These are phyloP conservation scores for Gallinago media DNA, from an alignment of 2,113 vertebrate species.

Conservation along the genomic window DNA sequence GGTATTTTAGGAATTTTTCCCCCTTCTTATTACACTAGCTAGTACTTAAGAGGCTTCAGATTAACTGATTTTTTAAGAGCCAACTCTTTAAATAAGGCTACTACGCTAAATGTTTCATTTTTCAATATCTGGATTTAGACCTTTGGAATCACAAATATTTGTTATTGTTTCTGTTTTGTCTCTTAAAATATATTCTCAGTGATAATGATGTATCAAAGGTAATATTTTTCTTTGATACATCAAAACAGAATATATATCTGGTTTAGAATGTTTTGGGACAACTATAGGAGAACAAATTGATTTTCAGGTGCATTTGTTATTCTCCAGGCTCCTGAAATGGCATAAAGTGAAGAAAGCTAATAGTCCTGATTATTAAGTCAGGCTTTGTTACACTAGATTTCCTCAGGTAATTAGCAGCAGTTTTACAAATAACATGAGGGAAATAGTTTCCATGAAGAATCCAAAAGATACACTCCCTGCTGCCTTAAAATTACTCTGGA, in stretches of 20 bases:
- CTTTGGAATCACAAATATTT: background rate
- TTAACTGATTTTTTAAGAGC: background rate
- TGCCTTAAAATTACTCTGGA: background rate
- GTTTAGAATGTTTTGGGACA: background rate
- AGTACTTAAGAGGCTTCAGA: background rate
- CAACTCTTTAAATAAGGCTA: background rate
- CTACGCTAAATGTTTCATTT: background rate
- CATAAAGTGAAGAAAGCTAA: background rate
- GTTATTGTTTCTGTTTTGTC: background rate
- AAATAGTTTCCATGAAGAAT: background rate
- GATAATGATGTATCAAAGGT: background rate
- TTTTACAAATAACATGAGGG: background rate
- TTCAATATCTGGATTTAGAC: background rate
- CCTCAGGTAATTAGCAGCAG: conserved; percentile 18
- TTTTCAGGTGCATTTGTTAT: background rate
- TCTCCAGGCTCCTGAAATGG: background rate
- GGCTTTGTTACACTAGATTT: background rate
- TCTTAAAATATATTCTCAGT: background rate
- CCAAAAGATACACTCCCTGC: background rate
- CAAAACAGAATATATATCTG: background rate
- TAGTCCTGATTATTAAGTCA: conserved; percentile 10
- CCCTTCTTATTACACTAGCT: background rate
- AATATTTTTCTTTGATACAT: background rate
- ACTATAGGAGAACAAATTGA: background rate
- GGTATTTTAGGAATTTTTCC: background rate